phyloP scores from a whole-genome alignment of 2,797 vertebrate species.

The Mycteria americana region DNA sequence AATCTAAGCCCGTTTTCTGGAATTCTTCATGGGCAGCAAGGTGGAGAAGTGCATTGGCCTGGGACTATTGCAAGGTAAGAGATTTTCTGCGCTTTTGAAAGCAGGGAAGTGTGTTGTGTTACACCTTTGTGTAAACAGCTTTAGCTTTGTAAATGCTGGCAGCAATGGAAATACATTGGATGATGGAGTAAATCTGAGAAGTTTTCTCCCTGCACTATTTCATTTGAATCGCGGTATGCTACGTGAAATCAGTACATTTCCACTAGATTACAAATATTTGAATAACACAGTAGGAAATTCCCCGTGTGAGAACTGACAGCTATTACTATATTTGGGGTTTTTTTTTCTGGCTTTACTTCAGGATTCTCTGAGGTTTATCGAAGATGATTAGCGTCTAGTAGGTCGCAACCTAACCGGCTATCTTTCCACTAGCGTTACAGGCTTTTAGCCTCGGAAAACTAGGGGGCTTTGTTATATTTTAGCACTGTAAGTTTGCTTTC shows the following conservation, averaged over 20 bases:
- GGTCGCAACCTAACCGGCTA: background rate
- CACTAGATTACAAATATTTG: background rate
- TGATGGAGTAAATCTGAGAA: background rate
- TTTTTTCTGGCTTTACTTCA: background rate
- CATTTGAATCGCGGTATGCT: background rate
- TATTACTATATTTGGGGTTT: background rate
- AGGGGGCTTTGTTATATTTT: background rate
- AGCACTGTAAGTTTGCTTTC: background rate
- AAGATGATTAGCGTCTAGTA: background rate
- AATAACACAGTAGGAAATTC: background rate
- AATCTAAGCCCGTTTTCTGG: constrained; percentile 66
- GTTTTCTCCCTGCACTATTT: background rate
- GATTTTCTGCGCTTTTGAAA: background rate
- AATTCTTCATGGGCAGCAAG: constrained; percentile 66
- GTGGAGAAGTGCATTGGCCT: constrained; percentile 73
- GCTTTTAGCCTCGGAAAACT: background rate
- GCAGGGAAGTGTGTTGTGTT: background rate
- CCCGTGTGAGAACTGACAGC: background rate
- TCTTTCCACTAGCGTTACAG: background rate
- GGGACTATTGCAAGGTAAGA: constrained; percentile 76
- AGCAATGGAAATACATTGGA: background rate
- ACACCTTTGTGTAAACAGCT: background rate
- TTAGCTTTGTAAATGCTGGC: background rate
- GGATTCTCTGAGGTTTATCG: background rate
- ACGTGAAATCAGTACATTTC: background rate